Percentiles rank a stretch among this genome's conserved stretches.
phyloP scores from a whole-genome alignment of 1,140 invertebrate species.

The Procambarus clarkii region DNA sequence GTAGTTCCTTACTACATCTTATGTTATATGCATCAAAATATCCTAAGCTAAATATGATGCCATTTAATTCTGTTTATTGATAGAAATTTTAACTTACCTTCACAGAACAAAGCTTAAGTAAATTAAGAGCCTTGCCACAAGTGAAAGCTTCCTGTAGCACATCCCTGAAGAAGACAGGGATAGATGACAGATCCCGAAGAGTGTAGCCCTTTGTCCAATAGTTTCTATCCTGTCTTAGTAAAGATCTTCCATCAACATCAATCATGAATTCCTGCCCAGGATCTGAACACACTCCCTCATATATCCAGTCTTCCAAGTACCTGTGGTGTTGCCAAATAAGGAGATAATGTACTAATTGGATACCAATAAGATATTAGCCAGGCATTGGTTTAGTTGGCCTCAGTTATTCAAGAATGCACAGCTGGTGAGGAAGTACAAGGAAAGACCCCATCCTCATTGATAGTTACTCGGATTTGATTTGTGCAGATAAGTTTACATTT shows the following conservation, averaged over 20 bases:
- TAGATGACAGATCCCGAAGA: constrained; percentile 17
- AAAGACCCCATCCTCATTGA: too few relatives aligned
- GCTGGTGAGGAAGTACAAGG: too few relatives aligned
- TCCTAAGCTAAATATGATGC: too few relatives aligned
- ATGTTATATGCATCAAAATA: too few relatives aligned
- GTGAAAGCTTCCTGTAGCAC: constrained; percentile 53
- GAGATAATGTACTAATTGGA: too few relatives aligned
- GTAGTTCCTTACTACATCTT: too few relatives aligned
- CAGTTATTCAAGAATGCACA: too few relatives aligned
- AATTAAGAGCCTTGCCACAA: constrained; percentile 58
- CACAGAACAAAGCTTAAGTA: constrained; percentile 45
- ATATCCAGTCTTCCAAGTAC: constrained; percentile 61
- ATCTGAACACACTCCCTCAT: constrained; percentile 48
- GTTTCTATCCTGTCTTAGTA: constrained; percentile 42
- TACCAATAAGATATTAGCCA: too few relatives aligned
- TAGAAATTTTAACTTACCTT: constrained; percentile 23
- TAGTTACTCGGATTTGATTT: too few relatives aligned
- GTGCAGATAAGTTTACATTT: too few relatives aligned
- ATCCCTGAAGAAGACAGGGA: constrained; percentile 36
- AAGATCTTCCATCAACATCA: constrained; percentile 33
- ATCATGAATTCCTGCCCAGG: constrained; percentile 61
- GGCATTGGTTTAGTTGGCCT: too few relatives aligned
- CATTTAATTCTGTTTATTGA: too few relatives aligned
- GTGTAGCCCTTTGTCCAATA: constrained; percentile 62
- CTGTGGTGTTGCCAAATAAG: not conserved